A percentile compares a stretch with the other conserved stretches of the same genome.
Evolutionary conservation across 2,113 vertebrate species (phyloP).

Genomic region (Oreochromis spilurus): DNA sequence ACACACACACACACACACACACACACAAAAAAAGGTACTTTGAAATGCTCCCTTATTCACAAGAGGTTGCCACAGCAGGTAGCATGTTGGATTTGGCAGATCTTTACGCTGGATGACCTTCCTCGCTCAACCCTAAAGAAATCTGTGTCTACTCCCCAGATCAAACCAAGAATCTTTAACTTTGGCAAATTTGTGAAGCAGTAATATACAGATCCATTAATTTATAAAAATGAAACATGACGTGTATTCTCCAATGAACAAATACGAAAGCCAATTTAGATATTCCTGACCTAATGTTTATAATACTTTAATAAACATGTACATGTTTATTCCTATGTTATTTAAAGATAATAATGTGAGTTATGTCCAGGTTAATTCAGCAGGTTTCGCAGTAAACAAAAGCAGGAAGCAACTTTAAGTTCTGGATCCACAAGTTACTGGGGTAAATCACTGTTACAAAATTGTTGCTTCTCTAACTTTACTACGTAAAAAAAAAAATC

Average conservation of each 20-base stretch:
- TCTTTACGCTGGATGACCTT: background rate
- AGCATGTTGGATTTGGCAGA: background rate
- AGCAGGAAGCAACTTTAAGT: background rate
- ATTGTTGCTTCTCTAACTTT: background rate
- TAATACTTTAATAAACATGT: background rate
- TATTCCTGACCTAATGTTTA: background rate
- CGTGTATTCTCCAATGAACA: background rate
- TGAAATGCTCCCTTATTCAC: background rate
- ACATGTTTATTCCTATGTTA: background rate
- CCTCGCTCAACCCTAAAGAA: background rate
- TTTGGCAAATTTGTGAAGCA: background rate
- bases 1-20: no score
- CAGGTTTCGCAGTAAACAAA: background rate
- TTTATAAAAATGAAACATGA: background rate
- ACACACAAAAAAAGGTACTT: background rate
- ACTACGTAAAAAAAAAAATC: background rate
- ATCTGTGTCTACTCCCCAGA: background rate
- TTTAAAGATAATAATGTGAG: background rate
- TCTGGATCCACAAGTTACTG: background rate
- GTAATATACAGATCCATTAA: background rate
- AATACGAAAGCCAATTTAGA: background rate
- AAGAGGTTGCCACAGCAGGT: background rate
- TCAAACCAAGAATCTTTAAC: background rate
- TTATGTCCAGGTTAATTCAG: background rate
- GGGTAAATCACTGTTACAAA: background rate